These are phyloP conservation scores for Candoia aspera DNA, from an alignment of 2,113 vertebrate genomes.

Conservation along the genomic window DNA sequence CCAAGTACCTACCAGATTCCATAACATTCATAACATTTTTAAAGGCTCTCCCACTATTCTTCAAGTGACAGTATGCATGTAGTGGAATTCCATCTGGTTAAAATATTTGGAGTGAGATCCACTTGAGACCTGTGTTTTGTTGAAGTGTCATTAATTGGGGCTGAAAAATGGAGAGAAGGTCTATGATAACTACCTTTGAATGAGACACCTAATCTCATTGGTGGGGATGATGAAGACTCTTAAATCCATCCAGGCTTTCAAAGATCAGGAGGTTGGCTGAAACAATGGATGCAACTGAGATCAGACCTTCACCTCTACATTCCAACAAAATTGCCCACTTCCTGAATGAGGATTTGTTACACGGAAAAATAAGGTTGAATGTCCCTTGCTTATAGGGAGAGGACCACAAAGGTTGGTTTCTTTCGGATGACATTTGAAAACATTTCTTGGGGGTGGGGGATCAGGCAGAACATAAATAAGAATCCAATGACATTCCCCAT, in stretches of 20 bases:
- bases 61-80: conserved; percentile 25
- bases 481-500: too few relatives aligned
- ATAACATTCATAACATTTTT: conserved; percentile 16
- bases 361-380: background rate
- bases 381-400: background rate
- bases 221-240: background rate
- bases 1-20: conserved; percentile 28
- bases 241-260: background rate
- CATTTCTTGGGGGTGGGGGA: too few relatives aligned
- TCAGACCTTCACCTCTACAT: background rate
- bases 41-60: too few relatives aligned
- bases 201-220: conserved; percentile 5
- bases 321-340: background rate
- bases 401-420: background rate
- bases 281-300: background rate
- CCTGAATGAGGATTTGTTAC: background rate
- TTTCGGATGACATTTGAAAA: too few relatives aligned
- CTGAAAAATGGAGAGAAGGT: background rate
- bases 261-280: background rate
- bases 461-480: too few relatives aligned
- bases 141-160: conserved; percentile 36
- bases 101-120: conserved; percentile 38
- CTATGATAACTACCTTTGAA: conserved; percentile 26
- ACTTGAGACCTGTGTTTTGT: conserved; percentile 30
- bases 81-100: conserved; percentile 64